Percentiles rank a stretch among this genome's conserved stretches.
Evolutionary conservation across 2,113 vertebrate genomes (phyloP).

Genomic region (Gymnobelideus leadbeateri): DNA sequence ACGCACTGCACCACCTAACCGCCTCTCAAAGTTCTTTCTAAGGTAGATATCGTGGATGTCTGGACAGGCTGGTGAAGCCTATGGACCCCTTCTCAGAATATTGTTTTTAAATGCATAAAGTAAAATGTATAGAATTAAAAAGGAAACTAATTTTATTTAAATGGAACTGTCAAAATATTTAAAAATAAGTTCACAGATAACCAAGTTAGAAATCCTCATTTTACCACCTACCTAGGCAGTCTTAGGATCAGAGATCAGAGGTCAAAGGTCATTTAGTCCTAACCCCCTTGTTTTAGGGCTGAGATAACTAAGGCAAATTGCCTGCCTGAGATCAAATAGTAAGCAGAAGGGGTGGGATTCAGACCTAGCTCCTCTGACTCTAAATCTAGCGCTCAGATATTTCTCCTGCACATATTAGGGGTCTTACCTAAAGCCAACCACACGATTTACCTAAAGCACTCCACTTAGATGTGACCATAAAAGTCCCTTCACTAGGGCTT

Average conservation of each 20-base stretch:
- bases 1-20: no score
- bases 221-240: neutral
- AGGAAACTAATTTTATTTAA: neutral
- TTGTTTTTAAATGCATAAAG: neutral
- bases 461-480: neutral
- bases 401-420: no score
- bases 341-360: neutral
- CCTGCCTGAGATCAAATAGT: neutral
- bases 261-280: neutral
- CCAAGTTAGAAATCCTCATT: neutral
- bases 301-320: neutral
- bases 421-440: neutral
- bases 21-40: neutral
- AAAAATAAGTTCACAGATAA: neutral
- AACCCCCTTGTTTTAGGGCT: neutral
- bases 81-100: neutral
- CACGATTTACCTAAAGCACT: neutral
- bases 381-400: neutral
- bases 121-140: neutral
- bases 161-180: neutral
- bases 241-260: neutral
- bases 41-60: neutral
- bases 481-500: neutral
- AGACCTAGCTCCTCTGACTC: neutral
- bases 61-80: neutral